Evolutionary conservation across 2,888 invertebrate species (phyloP).

Genomic region (Shargacucullia verbasci): DNA sequence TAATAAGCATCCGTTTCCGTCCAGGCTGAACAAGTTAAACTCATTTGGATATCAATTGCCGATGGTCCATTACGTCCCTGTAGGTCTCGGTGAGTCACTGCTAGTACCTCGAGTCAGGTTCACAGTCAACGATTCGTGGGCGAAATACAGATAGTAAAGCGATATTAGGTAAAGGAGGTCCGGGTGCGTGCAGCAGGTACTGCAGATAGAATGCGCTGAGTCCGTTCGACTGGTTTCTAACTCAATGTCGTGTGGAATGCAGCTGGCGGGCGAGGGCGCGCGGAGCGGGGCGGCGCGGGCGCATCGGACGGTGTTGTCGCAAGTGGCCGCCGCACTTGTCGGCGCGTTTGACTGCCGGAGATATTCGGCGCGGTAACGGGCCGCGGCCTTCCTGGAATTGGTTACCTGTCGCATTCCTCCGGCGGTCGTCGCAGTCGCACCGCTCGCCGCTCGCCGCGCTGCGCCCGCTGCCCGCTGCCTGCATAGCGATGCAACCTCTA

Average conservation of each 20-base stretch:
- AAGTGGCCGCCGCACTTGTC: slow-evolving; percentile 88
- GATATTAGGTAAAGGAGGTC: slow-evolving; percentile 61
- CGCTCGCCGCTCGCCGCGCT: slow-evolving; percentile 55
- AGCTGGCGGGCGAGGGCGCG: slow-evolving; percentile 63
- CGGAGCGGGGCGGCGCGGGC: slow-evolving; percentile 67
- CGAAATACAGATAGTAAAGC: slow-evolving; percentile 51
- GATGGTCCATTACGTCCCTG: slow-evolving; percentile 39
- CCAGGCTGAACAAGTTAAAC: slow-evolving; percentile 32
- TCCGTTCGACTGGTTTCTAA: slow-evolving; percentile 86
- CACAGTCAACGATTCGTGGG: slow-evolving; percentile 38
- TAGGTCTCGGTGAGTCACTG: slow-evolving; percentile 47
- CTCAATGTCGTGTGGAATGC: slow-evolving; percentile 86
- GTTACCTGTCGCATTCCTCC: slow-evolving; percentile 88
- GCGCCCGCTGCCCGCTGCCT: slow-evolving; percentile 49
- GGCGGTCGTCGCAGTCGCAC: slow-evolving; percentile 76
- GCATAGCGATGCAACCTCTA: slow-evolving; percentile 77
- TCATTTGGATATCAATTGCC: slow-evolving; percentile 47
- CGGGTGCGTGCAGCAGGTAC: slow-evolving; percentile 58
- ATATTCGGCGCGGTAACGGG: slow-evolving; percentile 89
- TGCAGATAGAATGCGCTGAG: slow-evolving; percentile 79
- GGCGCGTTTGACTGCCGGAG: slow-evolving; percentile 88
- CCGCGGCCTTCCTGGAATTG: slow-evolving; percentile 88
- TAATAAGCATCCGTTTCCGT: slow-evolving; percentile 53
- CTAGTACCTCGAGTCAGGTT: slow-evolving; percentile 28
- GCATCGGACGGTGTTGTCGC: slow-evolving; percentile 86